These are phyloP conservation scores for Nanorana parkeri DNA, from an alignment of 2,113 vertebrate species.

Conservation along the genomic window DNA sequence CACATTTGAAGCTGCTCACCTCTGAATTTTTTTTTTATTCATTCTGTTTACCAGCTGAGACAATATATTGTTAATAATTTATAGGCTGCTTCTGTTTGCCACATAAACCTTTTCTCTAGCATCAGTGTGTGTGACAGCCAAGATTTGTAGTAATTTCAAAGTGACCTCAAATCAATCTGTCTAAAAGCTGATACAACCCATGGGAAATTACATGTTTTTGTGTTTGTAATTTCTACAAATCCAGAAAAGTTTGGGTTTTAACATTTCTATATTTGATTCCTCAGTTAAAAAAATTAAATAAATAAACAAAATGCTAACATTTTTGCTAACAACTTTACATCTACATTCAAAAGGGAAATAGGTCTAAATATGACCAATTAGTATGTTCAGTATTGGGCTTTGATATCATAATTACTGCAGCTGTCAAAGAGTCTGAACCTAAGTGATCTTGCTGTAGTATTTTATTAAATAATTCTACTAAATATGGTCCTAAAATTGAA, in stretches of 20 bases:
- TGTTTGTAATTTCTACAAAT: constrained; percentile 17
- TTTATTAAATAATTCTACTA: too few relatives aligned
- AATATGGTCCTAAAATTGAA: too few relatives aligned
- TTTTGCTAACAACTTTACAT: too few relatives aligned
- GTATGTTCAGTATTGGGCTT: too few relatives aligned
- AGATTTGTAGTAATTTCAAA: constrained; percentile 40
- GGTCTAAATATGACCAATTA: too few relatives aligned
- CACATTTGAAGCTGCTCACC: neutral
- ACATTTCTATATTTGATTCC: neutral
- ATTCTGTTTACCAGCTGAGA: constrained; percentile 12
- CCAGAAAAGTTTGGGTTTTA: constrained; percentile 4
- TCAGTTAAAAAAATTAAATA: neutral
- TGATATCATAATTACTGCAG: too few relatives aligned
- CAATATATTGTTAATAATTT: constrained; percentile 24
- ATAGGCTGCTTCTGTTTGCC: constrained; percentile 7
- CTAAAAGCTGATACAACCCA: neutral
- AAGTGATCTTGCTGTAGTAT: too few relatives aligned
- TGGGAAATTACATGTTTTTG: constrained; percentile 10
- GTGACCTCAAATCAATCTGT: constrained; percentile 33
- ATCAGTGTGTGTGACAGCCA: constrained; percentile 16
- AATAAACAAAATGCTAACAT: neutral
- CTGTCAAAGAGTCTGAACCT: too few relatives aligned
- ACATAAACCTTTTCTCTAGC: constrained; percentile 19
- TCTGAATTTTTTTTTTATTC: neutral
- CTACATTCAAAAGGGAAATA: too few relatives aligned